A percentile compares a stretch with the other conserved stretches of the same genome.
Conservation (phyloP, 2,797 vertebrate genomes). For the Phataginus tetradactyla region DNA sequence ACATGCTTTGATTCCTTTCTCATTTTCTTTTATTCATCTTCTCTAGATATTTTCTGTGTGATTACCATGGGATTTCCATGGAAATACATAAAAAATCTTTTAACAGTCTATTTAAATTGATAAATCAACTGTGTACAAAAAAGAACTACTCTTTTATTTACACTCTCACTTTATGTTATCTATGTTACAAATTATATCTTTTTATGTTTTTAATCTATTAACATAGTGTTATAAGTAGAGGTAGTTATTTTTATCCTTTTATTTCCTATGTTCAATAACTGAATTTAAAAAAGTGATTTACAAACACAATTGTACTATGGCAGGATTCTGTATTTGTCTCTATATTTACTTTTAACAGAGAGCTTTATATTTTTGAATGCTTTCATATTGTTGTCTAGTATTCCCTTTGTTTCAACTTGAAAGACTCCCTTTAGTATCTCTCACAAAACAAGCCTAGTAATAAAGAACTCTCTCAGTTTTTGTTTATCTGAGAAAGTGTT, state of each 20-base stretch:
- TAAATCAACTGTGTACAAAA: background rate
- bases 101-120: background rate
- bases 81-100: background rate
- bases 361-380: background rate
- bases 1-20: background rate
- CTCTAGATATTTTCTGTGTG: background rate
- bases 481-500: background rate
- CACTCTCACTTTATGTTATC: background rate
- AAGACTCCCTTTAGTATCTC: background rate
- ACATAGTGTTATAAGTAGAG: background rate
- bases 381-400: background rate
- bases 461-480: background rate
- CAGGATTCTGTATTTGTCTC: background rate
- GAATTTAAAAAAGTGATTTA: background rate
- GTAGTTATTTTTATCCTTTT: background rate
- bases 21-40: background rate
- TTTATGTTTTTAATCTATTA: background rate
- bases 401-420: background rate
- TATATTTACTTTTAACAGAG: background rate
- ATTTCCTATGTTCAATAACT: background rate
- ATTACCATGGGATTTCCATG: background rate
- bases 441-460: background rate
- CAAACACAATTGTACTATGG: background rate
- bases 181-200: background rate
- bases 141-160: background rate